Base-by-base conservation (phyloP, 1,140 invertebrate species). In the Euglossa dilemma region DNA sequence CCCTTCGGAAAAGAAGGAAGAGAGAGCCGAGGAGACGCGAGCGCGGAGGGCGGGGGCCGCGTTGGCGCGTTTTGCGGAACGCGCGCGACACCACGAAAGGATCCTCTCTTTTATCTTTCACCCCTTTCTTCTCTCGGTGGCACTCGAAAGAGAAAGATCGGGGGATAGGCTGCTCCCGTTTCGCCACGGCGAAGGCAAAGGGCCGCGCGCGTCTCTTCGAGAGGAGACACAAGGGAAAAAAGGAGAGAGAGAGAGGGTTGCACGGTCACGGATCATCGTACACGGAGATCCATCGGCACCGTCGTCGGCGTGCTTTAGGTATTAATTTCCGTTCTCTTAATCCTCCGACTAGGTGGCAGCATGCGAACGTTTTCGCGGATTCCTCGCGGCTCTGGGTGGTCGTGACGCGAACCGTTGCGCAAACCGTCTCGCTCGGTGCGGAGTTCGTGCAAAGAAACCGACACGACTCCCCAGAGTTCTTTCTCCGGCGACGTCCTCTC, bases 51-150 rank as follows among this genome's bases (percentile, higher is more conserved):
- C n/a, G 23, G 45, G 25, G 74, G 47, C 52, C 59, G 74, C 74
- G 83, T 86, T 86, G 74, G 28, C 74, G 59, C 74, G 84, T 85
- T 85, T 84, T 70, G 84, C 67, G 77, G 82, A 79, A 85, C 84
- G 80, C 52, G 54, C 52, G 66, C 78, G 74, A 20, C 71, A 69
- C 80, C 12, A 63, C 76, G 69, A 80, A 82, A 84, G 86, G 79
- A 87, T 83, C 79, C 63, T 85, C 87, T 87, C 87, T 88, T 88
- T 87, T 88, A 88, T 88, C 86, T 88, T 87, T 85, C 70, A 85
- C 69, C 86, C 85, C 77, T 86, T 61, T 87, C 77, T 85, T 86
- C 82, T 85, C 66, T 76, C 61, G 47, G 23, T 71, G 45, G 72
- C 79, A 77, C 72, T 83, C 85, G 86, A 87, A 86, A 72, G 67